Base-by-base conservation (phyloP, 2,888 invertebrate genomes). In the Oligia fasciuncula region DNA sequence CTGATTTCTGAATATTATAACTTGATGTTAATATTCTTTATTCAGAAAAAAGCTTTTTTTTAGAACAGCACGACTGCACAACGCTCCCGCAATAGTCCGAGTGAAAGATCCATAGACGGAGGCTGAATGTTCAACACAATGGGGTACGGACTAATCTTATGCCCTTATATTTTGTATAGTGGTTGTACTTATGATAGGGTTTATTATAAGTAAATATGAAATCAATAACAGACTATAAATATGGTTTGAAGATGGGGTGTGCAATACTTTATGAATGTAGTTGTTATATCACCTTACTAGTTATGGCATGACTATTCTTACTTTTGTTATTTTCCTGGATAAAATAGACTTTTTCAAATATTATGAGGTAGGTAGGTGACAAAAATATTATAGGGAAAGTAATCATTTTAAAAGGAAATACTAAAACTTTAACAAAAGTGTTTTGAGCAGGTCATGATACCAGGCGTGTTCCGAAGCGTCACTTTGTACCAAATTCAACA, bases 1-100 rank as follows among this genome's bases (percentile, higher is more conserved):
- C 87, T 89, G 89, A 93, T 91, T 91, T 89, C 87, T 89, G 89
- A 91, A 92, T 94, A 91, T 91, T 92, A 93, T 93, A 91, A 91
- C 88, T 89, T 89, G 86, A 91, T 91, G 91, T 88, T 90, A 91
- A 91, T 93, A 90, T 89, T 89, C 89, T 93, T 91, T 91, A 89
- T 90, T 88, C 87, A 90, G 89, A 87, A 90, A 92, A 93, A 92
- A 90, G 86, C 81, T 89, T 92, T 92, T 93, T 90, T 90, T 90
- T 80, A 90, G 89, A 92, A 89, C 83, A 91, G 93, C 93, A 95
- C 96, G 91, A 94, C 96, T 94, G 95, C 92, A 92, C 95, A 93
- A 91, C 91, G 86, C 94, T 93, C 88, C 89, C 89, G 92, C 91
- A 92, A 89, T 89, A 90, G 91, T 90, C 91, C 92, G 93, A 96